Evolutionary conservation across 2,888 invertebrate species (phyloP), one percentile per base, ranked within the genome.

Genomic region (Labia minor): DNA sequence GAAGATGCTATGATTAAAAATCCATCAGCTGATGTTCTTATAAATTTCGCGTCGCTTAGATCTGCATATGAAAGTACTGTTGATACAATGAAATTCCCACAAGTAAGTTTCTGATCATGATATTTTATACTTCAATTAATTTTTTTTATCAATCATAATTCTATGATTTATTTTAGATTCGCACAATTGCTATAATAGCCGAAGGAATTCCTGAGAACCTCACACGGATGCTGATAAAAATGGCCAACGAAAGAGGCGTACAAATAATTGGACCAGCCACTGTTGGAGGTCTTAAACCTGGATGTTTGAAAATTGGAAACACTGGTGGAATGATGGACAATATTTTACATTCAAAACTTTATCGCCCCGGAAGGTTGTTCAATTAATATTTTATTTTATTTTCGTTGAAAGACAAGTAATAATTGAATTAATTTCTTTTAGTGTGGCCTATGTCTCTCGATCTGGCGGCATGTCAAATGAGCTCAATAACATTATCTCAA

Each of bases 301-400:
- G 98, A 1, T 95, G 97, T 77, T 97, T 99, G 80, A 99, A 98
- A 81, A 99, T 99, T 73, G 97, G 97, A 67, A 99, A 99, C 81
- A 99, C 99, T 0, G 99, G 98, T 14, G 99, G 99, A 68, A 99
- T 99, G 98, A 90, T 99, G 83, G 99, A 99, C 78, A 99, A 99
- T 76, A 96, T 99, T 72, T 81, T 99, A 1, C 92, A 97, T 75
- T 97, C 97, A 71, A 96, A 96, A 77, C 83, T 99, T 14, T 99
- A 98, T 80, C 82, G 99, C 21, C 90, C 97, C 0, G 99, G 99
- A 74, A 88, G 85, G 85, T 85, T 71, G 71, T 66, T 62, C 63
- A n/a, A 21, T 37, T 8, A 11, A 19, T 21, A 11, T 19, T 21
- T 2, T 33, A 26, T 8, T n/a, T 21, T 64, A 26, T 16, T 49